phyloP scores from a whole-genome alignment of 2,797 vertebrate genomes.

The Neopelma chrysocephalum region DNA sequence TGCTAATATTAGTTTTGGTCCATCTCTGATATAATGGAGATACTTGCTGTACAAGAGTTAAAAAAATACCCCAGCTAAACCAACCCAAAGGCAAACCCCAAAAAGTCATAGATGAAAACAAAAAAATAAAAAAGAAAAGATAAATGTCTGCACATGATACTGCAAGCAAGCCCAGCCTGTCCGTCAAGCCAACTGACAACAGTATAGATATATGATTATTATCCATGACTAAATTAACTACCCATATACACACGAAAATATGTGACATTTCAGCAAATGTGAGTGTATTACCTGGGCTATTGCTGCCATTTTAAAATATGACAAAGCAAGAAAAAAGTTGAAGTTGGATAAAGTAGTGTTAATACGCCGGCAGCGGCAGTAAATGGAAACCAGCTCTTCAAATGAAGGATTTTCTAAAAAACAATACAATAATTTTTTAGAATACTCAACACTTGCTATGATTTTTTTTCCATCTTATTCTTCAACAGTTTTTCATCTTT shows the following conservation, averaged over 20 bases:
- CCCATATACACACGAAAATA: neutral
- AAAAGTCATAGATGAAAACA: neutral
- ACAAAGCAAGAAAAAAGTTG: conserved; percentile 90
- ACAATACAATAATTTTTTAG: neutral
- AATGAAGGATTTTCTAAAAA: conserved; percentile 81
- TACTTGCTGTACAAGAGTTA: neutral
- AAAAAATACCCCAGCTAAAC: neutral
- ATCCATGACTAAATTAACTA: neutral
- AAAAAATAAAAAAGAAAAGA: neutral
- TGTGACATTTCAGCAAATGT: neutral
- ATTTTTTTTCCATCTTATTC: neutral
- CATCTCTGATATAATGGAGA: neutral
- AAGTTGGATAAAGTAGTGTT: conserved; percentile 74
- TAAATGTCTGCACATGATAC: accelerated
- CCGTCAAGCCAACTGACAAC: neutral
- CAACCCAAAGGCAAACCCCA: neutral
- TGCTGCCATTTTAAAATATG: conserved; percentile 88
- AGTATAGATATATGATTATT: neutral
- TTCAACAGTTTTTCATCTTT: neutral
- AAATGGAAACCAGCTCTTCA: conserved; percentile 83
- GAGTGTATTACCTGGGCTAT: conserved; percentile 85
- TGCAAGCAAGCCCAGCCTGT: neutral
- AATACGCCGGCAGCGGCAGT: conserved; percentile 80
- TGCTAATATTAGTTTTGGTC: neutral
- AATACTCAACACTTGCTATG: neutral